Base-by-base conservation (phyloP, 2,888 invertebrate species). In the Himalopsyche anomala region DNA sequence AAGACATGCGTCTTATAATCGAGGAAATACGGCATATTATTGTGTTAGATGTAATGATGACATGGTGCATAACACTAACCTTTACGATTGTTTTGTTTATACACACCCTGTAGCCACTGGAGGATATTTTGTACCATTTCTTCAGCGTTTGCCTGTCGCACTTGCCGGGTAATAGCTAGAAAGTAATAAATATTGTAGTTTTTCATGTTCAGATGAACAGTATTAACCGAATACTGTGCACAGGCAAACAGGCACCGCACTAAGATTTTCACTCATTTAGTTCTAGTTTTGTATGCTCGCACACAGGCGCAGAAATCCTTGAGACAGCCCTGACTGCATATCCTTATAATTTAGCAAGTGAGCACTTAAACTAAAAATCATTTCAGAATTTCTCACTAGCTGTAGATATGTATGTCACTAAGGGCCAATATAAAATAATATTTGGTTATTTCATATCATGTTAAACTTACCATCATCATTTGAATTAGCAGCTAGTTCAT, bases 61-160 rank as follows among this genome's bases (percentile, higher is more conserved):
- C 6, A 42, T 28, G n/a, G 80, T 80, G 80, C 62, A 62, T n/a
- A 38, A 17, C 69, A 83, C 87, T 42, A 91, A 93, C 93, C 93
- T 93, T 93, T 93, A 90, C 93, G 92, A 90, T 91, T 92, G 89
- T 91, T 92, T 90, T 95, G 94, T 89, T 94, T 93, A 90, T 96
- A 95, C 87, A 95, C 94, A 89, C 95, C 95, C 91, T 96, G 96
- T 88, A 96, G 94, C 96, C 96, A 96, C 89, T 95, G 95, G 86
- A 96, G 94, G 89, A 96, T 94, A 90, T 96, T 95, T 91, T 95
- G 94, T 85, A 96, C 96, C 95, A 96, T 96, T 90, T 95, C 94
- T 90, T 96, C 96, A 83, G 95, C 94, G 89, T 94, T 94, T 42
- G 92, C 92, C 89, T 93, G 94, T 90, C 93, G 92, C 84, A 91